Evolutionary conservation across 2,113 vertebrate genomes (phyloP).

Genomic region (Pampusana beccarii): DNA sequence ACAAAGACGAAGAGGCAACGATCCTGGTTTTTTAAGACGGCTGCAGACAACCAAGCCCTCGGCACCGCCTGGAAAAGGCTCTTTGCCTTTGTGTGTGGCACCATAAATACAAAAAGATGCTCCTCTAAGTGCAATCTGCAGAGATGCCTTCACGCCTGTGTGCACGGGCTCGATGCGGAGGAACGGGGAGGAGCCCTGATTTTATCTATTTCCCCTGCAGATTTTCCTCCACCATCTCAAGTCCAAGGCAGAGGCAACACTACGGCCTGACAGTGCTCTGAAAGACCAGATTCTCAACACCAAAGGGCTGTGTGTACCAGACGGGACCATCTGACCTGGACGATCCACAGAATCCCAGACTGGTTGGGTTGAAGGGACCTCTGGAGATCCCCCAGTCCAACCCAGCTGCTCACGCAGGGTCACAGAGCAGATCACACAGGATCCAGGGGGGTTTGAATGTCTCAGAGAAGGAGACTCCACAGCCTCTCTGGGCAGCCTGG

Average conservation of each 20-base stretch:
- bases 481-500: too few species aligned
- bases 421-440: too few species aligned
- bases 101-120: background rate
- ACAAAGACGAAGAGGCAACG: background rate
- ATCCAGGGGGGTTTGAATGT: too few species aligned
- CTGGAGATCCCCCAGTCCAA: too few species aligned
- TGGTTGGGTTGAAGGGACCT: too few species aligned
- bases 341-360: background rate
- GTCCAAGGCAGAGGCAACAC: background rate
- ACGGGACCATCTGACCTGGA: fast-evolving
- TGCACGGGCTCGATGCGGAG: background rate
- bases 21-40: background rate
- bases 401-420: too few species aligned
- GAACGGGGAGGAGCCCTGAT: background rate
- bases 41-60: background rate
- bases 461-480: too few species aligned
- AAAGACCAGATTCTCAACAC: background rate
- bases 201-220: background rate
- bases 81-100: background rate
- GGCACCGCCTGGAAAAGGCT: background rate
- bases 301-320: fast-evolving
- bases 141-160: background rate
- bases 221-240: background rate
- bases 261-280: background rate
- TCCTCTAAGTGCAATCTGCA: background rate